Evolutionary conservation across 2,113 vertebrate species (phyloP).

Genomic region (Benitochromis conjunctus): DNA sequence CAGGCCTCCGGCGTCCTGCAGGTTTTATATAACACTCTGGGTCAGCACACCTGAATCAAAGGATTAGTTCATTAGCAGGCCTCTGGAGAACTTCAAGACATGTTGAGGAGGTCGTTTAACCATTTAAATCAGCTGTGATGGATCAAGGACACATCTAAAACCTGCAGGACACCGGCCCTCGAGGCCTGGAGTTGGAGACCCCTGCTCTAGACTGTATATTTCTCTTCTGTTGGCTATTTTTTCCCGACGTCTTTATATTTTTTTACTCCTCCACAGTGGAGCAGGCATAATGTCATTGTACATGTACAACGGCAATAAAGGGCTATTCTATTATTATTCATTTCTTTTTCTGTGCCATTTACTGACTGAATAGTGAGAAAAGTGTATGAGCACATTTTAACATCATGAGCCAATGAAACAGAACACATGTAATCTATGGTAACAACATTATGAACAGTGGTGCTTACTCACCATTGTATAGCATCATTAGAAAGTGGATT

Average conservation of each 20-base stretch:
- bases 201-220: not conserved
- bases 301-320: not conserved
- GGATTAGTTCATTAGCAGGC: no score
- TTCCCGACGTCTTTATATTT: not conserved
- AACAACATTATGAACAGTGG: not conserved
- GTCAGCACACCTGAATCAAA: no score
- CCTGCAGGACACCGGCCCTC: no score
- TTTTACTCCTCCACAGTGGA: not conserved
- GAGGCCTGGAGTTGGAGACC: no score
- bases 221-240: not conserved
- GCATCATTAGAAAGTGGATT: not conserved
- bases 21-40: no score
- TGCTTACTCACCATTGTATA: not conserved
- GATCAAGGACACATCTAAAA: no score
- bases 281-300: not conserved
- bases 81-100: no score
- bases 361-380: not conserved
- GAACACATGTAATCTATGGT: not conserved
- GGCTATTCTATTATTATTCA: not conserved
- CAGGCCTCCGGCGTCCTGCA: no score
- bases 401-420: not conserved
- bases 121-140: no score
- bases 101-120: no score
- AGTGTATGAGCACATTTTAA: not conserved
- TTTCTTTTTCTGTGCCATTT: slow-evolving; percentile 19